These are phyloP conservation scores for Megalopta genalis DNA, from an alignment of 1,140 invertebrate species.

Conservation along the genomic window DNA sequence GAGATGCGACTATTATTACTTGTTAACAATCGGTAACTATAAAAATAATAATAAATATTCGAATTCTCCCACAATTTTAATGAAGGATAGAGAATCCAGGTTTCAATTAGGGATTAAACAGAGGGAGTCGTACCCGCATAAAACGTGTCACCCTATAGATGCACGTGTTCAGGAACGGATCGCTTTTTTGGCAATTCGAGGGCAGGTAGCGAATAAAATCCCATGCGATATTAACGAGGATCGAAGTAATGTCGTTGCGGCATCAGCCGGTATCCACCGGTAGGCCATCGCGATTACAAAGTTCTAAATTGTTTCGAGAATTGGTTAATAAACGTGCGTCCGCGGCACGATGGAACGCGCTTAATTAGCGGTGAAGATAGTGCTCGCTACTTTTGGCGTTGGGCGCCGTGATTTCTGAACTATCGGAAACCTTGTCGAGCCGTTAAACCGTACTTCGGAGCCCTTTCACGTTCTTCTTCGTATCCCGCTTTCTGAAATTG, in stretches of 20 bases:
- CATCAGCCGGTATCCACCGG: neutral
- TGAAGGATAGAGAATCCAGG: too few species aligned
- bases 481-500: neutral
- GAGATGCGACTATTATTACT: too few species aligned
- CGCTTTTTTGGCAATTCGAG: constrained; percentile 17
- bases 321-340: constrained; percentile 21
- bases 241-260: constrained; percentile 11
- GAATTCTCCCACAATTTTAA: too few species aligned
- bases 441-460: neutral
- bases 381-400: neutral
- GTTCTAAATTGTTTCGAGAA: constrained; percentile 30
- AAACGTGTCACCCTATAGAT: constrained; percentile 3
- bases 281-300: constrained; percentile 8
- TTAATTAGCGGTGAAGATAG: constrained; percentile 20
- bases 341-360: constrained; percentile 6
- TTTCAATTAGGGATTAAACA: too few species aligned
- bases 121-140: too few species aligned
- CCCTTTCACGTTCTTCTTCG: neutral
- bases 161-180: neutral
- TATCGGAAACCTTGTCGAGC: constrained; percentile 3
- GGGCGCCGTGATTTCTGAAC: neutral
- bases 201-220: constrained; percentile 23
- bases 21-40: too few species aligned
- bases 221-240: constrained; percentile 30
- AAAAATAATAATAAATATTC: too few species aligned